A percentile compares a stretch with the other conserved stretches of the same genome.
Evolutionary conservation across 1,140 invertebrate species (phyloP).

Genomic region (Coenobita brevimanus): DNA sequence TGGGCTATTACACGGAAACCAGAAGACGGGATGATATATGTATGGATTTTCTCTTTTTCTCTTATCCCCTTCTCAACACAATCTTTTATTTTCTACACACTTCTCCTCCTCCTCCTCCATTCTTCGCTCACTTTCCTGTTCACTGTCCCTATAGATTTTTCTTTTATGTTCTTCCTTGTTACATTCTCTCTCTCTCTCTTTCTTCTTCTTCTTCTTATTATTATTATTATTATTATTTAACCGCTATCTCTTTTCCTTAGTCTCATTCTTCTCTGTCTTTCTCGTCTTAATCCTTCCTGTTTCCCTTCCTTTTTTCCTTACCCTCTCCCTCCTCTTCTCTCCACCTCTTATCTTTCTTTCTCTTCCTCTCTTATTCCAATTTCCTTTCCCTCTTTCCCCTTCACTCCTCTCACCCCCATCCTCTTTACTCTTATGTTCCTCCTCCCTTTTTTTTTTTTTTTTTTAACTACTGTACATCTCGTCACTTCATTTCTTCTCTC

Average conservation of each 20-base stretch:
- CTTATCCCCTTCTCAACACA: not conserved
- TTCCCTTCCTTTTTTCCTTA: not conserved
- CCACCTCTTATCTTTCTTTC: too few species aligned
- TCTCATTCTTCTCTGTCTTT: not conserved
- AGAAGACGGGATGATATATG: too few species aligned
- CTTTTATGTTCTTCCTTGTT: not conserved
- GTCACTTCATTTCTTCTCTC: too few species aligned
- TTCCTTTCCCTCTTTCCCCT: not conserved
- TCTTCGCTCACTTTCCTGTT: not conserved
- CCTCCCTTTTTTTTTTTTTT: too few species aligned
- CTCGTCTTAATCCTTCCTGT: not conserved
- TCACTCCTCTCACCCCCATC: too few species aligned
- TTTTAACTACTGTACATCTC: too few species aligned
- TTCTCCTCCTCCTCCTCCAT: not conserved
- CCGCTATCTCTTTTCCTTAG: not conserved
- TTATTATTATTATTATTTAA: not conserved
- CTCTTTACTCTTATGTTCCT: too few species aligned
- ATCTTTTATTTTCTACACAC: not conserved
- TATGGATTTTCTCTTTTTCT: not conserved
- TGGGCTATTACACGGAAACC: too few species aligned
- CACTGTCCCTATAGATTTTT: not conserved
- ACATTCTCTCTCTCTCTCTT: not conserved
- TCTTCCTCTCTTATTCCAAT: not conserved
- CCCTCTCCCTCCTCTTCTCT: not conserved
- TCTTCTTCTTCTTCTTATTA: not conserved